Conservation (phyloP, 2,797 vertebrate genomes). For the Betta splendens region DNA sequence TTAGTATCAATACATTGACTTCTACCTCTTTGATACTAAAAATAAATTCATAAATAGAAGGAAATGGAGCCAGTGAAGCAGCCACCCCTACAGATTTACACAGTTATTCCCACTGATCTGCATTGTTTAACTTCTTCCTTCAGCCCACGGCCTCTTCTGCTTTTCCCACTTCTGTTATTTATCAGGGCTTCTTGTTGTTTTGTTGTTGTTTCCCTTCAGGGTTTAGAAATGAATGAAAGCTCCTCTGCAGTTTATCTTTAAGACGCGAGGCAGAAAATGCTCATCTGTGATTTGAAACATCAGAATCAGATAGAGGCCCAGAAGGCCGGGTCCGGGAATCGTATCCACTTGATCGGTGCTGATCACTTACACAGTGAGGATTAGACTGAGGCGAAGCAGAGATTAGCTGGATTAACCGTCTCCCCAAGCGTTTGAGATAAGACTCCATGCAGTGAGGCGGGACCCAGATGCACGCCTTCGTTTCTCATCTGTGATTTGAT, state of each 20-base stretch:
- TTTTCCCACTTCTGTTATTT: constrained; percentile 24
- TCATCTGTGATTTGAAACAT: constrained; percentile 27
- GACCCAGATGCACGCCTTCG: constrained; percentile 43
- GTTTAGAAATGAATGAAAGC: constrained; percentile 11
- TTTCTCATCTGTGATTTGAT: constrained; percentile 52
- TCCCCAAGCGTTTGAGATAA: constrained; percentile 57
- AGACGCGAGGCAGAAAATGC: constrained; percentile 5
- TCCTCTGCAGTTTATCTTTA: constrained; percentile 34
- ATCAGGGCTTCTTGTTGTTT: neutral
- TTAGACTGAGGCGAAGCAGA: constrained; percentile 47
- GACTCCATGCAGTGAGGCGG: constrained; percentile 46
- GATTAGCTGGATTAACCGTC: constrained; percentile 54
- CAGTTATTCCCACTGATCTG: constrained; percentile 17
- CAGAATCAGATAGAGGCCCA: constrained; percentile 30
- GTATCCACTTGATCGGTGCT: constrained; percentile 46
- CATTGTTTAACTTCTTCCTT: constrained; percentile 11
- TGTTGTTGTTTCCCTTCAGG: constrained; percentile 2
- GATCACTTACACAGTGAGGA: constrained; percentile 53
- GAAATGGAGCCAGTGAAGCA: neutral
- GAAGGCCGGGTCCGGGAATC: constrained; percentile 34
- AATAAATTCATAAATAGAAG: neutral
- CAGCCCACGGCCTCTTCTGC: constrained; percentile 11
- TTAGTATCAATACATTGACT: neutral
- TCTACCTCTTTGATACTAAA: neutral
- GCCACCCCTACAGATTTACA: too few species aligned